phyloP scores from a whole-genome alignment of 2,113 vertebrate genomes.

The Macaca fascicularis region DNA sequence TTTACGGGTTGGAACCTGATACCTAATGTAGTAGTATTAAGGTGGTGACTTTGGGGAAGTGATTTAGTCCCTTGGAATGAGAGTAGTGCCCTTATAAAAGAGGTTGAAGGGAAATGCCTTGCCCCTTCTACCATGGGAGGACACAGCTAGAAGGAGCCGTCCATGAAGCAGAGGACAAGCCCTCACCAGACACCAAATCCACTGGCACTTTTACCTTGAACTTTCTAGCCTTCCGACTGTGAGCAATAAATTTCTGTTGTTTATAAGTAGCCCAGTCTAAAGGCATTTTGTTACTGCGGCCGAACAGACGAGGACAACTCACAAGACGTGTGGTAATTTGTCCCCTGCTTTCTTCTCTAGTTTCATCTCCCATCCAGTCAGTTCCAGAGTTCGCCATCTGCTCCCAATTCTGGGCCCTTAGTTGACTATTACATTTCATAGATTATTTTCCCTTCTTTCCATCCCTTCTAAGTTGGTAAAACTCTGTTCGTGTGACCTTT shows the following conservation, averaged over 20 bases:
- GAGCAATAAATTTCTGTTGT: not conserved
- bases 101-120: not conserved
- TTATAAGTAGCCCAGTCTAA: not conserved
- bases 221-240: not conserved
- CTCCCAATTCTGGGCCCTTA: not conserved
- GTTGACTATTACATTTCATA: not conserved
- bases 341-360: not conserved
- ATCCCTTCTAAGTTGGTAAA: not conserved
- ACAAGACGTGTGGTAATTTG: not conserved
- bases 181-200: not conserved
- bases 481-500: not conserved
- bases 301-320: not conserved
- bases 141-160: not conserved
- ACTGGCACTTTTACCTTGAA: not conserved
- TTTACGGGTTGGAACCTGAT: not conserved
- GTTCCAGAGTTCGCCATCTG: not conserved
- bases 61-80: not conserved
- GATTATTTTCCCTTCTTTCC: not conserved
- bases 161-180: not conserved
- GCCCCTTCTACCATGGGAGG: not conserved
- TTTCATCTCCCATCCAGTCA: not conserved
- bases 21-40: not conserved
- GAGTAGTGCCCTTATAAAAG: not conserved
- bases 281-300: not conserved
- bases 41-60: not conserved